Percentiles rank a stretch among this genome's conserved stretches.
Evolutionary conservation across 2,888 invertebrate species (phyloP).

Genomic region (Ctenicera cuprea): DNA sequence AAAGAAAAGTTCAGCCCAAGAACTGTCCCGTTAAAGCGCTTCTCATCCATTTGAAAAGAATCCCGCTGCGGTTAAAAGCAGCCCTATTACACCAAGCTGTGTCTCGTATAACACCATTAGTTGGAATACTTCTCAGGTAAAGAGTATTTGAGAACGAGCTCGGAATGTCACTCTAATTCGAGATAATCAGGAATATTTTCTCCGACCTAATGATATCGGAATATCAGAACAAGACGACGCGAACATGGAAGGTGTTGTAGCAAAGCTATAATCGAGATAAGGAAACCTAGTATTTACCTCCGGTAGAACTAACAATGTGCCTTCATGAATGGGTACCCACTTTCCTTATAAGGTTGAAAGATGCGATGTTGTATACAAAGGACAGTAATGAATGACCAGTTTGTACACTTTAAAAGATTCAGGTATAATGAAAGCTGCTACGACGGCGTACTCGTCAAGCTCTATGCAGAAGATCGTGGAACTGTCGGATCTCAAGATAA

Average conservation of each 20-base stretch:
- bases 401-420: conserved; percentile 37
- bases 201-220: conserved; percentile 20
- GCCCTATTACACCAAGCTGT: conserved; percentile 35
- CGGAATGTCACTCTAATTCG: conserved; percentile 38
- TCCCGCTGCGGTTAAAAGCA: conserved; percentile 9
- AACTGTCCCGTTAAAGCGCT: conserved; percentile 16
- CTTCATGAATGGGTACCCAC: conserved; percentile 51
- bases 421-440: conserved; percentile 19
- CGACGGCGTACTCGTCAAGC: background rate
- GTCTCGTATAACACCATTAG: conserved; percentile 1
- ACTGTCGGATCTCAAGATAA: background rate
- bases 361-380: conserved; percentile 46
- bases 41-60: conserved; percentile 22
- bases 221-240: conserved; percentile 32
- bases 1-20: background rate
- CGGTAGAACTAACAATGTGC: conserved; percentile 48
- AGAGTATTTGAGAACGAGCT: conserved; percentile 18
- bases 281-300: conserved; percentile 47
- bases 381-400: conserved; percentile 52
- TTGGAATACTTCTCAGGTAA: conserved; percentile 6
- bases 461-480: background rate
- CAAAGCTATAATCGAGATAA: conserved; percentile 46
- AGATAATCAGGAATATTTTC: conserved; percentile 33
- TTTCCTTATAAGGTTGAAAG: conserved; percentile 51
- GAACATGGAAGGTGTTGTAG: conserved; percentile 42